Percentiles rank a stretch among this genome's conserved stretches.
Conservation (phyloP, 1,140 invertebrate genomes). For the Aphaenogaster floridana region DNA sequence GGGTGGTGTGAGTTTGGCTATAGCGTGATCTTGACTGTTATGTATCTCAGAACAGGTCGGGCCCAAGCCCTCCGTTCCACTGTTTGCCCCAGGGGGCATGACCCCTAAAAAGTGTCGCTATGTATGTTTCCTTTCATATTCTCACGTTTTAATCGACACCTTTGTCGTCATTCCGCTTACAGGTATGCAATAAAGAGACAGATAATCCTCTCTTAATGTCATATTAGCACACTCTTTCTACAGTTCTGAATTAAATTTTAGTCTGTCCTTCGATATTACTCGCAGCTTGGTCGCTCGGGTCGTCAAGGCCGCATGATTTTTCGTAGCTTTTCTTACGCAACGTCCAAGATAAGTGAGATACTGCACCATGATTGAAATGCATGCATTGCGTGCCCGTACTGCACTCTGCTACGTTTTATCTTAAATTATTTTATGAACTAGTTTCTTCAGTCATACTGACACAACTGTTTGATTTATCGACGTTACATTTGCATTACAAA, state of each 20-base stretch:
- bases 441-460: slow-evolving; percentile 14
- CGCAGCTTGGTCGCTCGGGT: background rate
- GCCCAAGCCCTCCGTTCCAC: slow-evolving; percentile 83
- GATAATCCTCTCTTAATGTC: slow-evolving; percentile 60
- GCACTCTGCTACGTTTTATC: background rate
- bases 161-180: slow-evolving; percentile 64
- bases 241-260: background rate
- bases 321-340: slow-evolving; percentile 24
- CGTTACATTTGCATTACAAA: slow-evolving; percentile 24
- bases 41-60: slow-evolving; percentile 84
- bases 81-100: slow-evolving; percentile 85
- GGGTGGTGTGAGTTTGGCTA: slow-evolving; percentile 78
- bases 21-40: slow-evolving; percentile 80
- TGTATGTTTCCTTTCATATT: slow-evolving; percentile 75
- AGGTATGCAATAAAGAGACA: slow-evolving; percentile 66
- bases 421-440: slow-evolving; percentile 29
- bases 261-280: slow-evolving; percentile 3
- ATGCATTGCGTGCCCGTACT: background rate
- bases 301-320: slow-evolving; percentile 2
- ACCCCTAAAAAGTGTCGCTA: slow-evolving; percentile 79
- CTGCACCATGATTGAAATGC: slow-evolving; percentile 1
- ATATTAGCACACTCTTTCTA: slow-evolving; percentile 49
- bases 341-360: background rate
- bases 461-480: slow-evolving; percentile 13
- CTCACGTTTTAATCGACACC: slow-evolving; percentile 61